These are phyloP conservation scores for Boloria selene DNA, from an alignment of 2,888 invertebrate species.

Conservation along the genomic window DNA sequence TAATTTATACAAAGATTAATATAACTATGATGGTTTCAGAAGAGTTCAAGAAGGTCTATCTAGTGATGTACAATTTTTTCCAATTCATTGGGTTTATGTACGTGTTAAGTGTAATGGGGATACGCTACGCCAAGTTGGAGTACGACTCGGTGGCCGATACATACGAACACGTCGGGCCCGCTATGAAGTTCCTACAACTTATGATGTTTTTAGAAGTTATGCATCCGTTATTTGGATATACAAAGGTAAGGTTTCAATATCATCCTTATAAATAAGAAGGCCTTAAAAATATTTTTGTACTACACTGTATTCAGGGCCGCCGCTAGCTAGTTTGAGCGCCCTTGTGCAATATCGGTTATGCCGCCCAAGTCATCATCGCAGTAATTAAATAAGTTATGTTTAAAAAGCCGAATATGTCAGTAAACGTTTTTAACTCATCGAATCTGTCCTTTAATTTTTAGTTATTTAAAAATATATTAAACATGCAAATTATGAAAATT, in stretches of 20 bases:
- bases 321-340: too few species aligned
- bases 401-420: too few species aligned
- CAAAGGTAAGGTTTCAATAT: constrained; percentile 83
- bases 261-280: too few species aligned
- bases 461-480: too few species aligned
- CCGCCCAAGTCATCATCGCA: too few species aligned
- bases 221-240: constrained; percentile 94
- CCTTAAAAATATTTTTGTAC: too few species aligned
- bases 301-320: too few species aligned
- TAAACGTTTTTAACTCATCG: too few species aligned
- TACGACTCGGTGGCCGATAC: constrained; percentile 86
- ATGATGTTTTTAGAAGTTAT: constrained; percentile 93
- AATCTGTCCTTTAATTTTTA: too few species aligned
- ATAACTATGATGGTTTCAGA: constrained; percentile 71
- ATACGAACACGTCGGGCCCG: constrained; percentile 88
- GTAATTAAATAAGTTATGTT: too few species aligned
- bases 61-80: constrained; percentile 93
- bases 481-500: too few species aligned
- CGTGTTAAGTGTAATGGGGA: constrained; percentile 86
- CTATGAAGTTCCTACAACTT: constrained; percentile 91
- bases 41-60: constrained; percentile 90
- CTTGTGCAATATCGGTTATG: too few species aligned
- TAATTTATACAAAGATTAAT: not conserved
- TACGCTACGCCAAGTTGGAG: constrained; percentile 89
- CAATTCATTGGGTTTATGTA: constrained; percentile 94